These are phyloP conservation scores for Gymnarchus niloticus DNA, from an alignment of 2,113 vertebrate species.

Conservation along the genomic window DNA sequence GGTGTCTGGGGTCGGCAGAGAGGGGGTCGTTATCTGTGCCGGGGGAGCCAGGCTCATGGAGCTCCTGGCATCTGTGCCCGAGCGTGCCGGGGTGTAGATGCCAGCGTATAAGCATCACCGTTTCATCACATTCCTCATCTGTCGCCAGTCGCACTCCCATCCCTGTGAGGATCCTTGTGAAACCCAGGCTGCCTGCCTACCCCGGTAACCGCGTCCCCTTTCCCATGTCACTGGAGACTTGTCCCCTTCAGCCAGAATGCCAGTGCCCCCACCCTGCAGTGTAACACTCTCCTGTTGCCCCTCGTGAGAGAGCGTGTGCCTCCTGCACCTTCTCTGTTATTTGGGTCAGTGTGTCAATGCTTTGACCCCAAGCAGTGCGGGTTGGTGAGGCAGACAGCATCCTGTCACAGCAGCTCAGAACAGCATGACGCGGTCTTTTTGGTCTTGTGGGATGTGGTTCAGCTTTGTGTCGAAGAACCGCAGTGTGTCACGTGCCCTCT, in stretches of 20 bases:
- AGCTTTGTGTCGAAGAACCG: not conserved
- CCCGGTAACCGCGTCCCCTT: not conserved
- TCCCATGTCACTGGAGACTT: not conserved
- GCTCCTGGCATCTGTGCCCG: not conserved
- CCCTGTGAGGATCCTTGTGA: no score
- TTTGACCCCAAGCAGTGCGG: not conserved
- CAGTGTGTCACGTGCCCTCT: not conserved
- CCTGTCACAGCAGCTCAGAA: not conserved
- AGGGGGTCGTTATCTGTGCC: not conserved
- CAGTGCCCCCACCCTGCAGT: not conserved
- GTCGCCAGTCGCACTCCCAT: no score
- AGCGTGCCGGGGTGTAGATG: not conserved
- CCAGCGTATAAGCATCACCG: no score
- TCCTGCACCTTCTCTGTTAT: not conserved
- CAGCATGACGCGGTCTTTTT: no score
- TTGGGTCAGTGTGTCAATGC: not conserved
- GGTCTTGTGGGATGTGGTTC: no score
- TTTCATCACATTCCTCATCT: no score
- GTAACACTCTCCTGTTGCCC: not conserved
- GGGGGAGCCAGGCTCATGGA: conserved; percentile 25
- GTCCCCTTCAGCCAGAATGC: not conserved
- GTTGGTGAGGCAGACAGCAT: not conserved
- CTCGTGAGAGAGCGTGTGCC: not conserved
- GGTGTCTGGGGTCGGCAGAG: not conserved
- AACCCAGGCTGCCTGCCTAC: not conserved